phyloP scores from a whole-genome alignment of 2,888 invertebrate species.

The Pilophorus perplexus region DNA sequence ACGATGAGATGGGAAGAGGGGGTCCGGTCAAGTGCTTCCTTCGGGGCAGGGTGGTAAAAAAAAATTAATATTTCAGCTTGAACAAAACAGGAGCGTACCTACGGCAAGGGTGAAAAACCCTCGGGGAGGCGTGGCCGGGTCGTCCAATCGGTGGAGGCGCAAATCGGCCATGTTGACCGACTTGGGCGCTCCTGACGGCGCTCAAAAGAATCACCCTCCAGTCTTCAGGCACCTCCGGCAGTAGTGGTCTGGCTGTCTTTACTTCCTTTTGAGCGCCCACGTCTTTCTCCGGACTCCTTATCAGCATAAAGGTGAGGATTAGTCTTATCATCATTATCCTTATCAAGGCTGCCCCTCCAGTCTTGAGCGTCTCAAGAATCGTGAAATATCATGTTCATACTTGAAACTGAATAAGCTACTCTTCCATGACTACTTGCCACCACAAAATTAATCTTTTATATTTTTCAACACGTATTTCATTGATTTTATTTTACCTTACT shows the following conservation, averaged over 20 bases:
- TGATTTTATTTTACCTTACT: no score
- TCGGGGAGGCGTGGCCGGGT: conserved; percentile 12
- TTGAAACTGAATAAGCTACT: background rate
- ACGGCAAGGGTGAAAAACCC: conserved; percentile 9
- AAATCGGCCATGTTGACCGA: conserved; percentile 22
- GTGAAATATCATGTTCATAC: background rate
- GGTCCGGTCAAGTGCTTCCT: conserved; percentile 28
- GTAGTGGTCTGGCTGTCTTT: conserved; percentile 38
- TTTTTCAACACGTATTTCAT: no score
- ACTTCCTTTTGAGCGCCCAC: conserved; percentile 5
- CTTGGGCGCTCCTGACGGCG: conserved; percentile 11
- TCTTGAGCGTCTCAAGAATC: background rate
- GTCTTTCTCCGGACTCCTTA: conserved; percentile 7
- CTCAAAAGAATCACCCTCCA: conserved; percentile 20
- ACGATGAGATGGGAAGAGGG: no score
- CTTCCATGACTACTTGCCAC: no score
- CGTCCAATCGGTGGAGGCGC: conserved; percentile 7
- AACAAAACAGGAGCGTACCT: conserved; percentile 23
- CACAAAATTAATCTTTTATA: no score
- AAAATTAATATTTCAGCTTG: conserved; percentile 38
- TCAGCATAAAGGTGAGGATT: conserved; percentile 18
- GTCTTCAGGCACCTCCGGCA: conserved; percentile 33
- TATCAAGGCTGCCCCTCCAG: conserved; percentile 1
- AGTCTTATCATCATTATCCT: conserved; percentile 19
- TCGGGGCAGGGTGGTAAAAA: conserved; percentile 15